Base-by-base conservation (phyloP, 2,888 invertebrate genomes). In the Zootermopsis nevadensis region DNA sequence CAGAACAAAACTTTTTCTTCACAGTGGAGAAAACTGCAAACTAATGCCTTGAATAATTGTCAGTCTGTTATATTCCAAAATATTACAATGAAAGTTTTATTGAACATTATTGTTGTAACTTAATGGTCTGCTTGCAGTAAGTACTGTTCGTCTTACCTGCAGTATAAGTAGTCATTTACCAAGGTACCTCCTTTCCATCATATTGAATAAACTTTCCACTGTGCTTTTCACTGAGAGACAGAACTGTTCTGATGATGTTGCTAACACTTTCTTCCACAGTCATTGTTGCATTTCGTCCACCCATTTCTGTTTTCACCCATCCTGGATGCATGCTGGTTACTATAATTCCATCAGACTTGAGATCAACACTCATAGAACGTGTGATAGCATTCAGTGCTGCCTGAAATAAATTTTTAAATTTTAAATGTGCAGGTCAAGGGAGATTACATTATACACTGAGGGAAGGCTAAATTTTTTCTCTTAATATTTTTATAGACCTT, bases 281-380 rank as follows among this genome's bases (percentile, higher is more conserved):
- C 53, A 97, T 89, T 0, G 94, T 94, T 0, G 97, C 98, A 86
- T 93, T 94, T 66, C 91, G 89, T 7, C 98, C 97, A 7, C 98
- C 98, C 96, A 98, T 95, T 86, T 94, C 95, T 0, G 98, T 98
- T 88, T 94, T 93, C 12, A 98, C 97, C 98, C 97, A 98, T 2
- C 98, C 98, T 0, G 98, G 98, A 90, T 98, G 97, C 84, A 98
- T 88, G 82, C 91, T 92, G 0, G 94, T 91, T 0, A 94, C 95
- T 30, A 97, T 87, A 86, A 98, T 96, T 74, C 93, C 92, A 86
- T 94, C 93, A 66, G 92, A 91, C 88, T 93, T 93, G 85, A 98
- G 90, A 89, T 98, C 98, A 10, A 95, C 88, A 87, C 96, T 95
- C 92, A 98, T 92, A 0, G 96, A 95, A 88, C 94, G 95, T 0